Evolutionary conservation across 1,140 invertebrate species (phyloP).

Genomic region (Philaenus spumarius): DNA sequence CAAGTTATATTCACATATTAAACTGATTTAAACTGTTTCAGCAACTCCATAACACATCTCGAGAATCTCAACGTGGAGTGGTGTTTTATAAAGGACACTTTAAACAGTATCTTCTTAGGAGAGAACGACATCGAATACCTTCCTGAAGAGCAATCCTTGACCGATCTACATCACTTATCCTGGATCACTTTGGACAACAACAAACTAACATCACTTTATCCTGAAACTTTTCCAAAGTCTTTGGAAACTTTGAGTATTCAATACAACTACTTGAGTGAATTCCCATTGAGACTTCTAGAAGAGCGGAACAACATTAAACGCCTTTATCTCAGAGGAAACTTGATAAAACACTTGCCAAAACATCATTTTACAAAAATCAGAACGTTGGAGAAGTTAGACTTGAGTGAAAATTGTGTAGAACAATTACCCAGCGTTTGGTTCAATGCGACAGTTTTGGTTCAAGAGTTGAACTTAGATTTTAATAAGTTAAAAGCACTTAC

Average conservation of each 20-base stretch:
- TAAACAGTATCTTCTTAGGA: slow-evolving; percentile 71
- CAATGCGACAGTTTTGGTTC: slow-evolving; percentile 63
- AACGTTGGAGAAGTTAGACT: slow-evolving; percentile 70
- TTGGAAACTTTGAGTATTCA: slow-evolving; percentile 67
- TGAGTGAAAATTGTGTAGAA: slow-evolving; percentile 73
- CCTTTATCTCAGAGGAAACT: slow-evolving; percentile 76
- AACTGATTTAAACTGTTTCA: slow-evolving; percentile 36
- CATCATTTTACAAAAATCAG: slow-evolving; percentile 52
- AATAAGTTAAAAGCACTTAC: slow-evolving; percentile 62
- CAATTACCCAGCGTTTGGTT: slow-evolving; percentile 49
- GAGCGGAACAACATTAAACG: slow-evolving; percentile 31
- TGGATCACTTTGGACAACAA: slow-evolving; percentile 71
- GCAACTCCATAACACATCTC: slow-evolving; percentile 58
- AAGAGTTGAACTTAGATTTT: slow-evolving; percentile 73
- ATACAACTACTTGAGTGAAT: slow-evolving; percentile 60
- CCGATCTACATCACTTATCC: slow-evolving; percentile 51
- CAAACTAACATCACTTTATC: slow-evolving; percentile 51
- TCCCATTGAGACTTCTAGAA: slow-evolving; percentile 41
- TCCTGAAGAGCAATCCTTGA: slow-evolving; percentile 36
- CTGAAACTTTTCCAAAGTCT: slow-evolving; percentile 52
- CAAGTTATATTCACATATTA: no score
- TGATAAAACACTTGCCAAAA: slow-evolving; percentile 56
- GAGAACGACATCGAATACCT: slow-evolving; percentile 71
- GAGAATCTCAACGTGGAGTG: slow-evolving; percentile 51
- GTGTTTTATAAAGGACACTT: slow-evolving; percentile 61